Evolutionary conservation across 1,140 invertebrate species (phyloP), one percentile per base, ranked within the genome.

Genomic region (Melitaea cinxia): DNA sequence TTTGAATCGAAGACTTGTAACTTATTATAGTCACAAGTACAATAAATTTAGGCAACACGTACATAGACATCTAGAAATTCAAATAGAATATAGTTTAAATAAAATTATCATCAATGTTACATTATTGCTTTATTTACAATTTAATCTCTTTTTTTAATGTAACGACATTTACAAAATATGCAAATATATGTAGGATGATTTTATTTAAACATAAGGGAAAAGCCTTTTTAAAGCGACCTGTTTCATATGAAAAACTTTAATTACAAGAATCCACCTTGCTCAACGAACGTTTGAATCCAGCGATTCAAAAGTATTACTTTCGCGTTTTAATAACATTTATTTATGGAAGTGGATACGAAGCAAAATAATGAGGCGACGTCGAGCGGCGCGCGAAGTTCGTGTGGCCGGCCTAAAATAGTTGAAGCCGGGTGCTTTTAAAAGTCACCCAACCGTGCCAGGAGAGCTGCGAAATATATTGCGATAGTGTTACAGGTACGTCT

Each of bases 301-400:
- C 50, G 39, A 37, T 60, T 47, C 60, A 55, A 52, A 62, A 57
- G 65, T 74, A 77, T 72, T 70, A 73, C 60, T 33, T 19, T 63
- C 42, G 24, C 59, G 39, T 55, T 63, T 55, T 55, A 62, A 63
- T 55, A 55, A 49, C 37, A 55, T 63, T 63, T 54, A 62, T 62
- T 52, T 55, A 55, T 24, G 52, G n/a, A 14, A 21, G 50, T 24
- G 50, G 60, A 28, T 53, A 45, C 42, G 53, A 56, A 42, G 50
- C 52, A 55, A 55, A 63, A 63, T 63, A 63, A 63, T 54, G 74
- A 70, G 37, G 65, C 30, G 45, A 45, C 53, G 53, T 39, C 19
- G 21, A 15, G 35, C 19, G 24, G 35, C 33, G 14, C 21, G 53
- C 19, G 53, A 56, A 26, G 21, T 15, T 35, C n/a, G 53, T 56